Base-by-base conservation (phyloP, 2,888 invertebrate species). In the Lottia gigantea region DNA sequence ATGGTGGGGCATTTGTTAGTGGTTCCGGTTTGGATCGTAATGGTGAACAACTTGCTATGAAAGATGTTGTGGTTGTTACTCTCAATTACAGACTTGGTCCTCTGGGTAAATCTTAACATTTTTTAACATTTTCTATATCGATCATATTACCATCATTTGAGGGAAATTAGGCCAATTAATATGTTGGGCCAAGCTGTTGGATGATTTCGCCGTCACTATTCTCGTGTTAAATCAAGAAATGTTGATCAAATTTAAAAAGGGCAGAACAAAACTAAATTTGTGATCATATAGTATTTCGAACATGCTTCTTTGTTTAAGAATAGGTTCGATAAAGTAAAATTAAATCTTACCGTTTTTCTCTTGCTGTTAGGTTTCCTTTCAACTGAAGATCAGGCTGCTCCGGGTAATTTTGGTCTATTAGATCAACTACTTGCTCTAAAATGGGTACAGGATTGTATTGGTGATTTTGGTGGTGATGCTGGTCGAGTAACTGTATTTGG, bases 371-470 rank as follows among this genome's bases (percentile, higher is more conserved):
- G 55, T 55, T 55, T 55, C 1, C 19, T 55, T 2, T 55, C 55
- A 3, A 55, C 55, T 8, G 55, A 55, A 55, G 55, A 55, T 23
- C 55, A 55, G 23, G 55, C 55, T 11, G 55, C 55, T 19, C 55
- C 55, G 11, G 55, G 55, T 11, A 55, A 55, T 55, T 55, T 55
- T 55, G 55, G 55, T 23, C 23, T 55, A 23, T 55, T 55, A 15
- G 55, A 55, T 55, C 55, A 55, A 14, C 23, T 55, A 23, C 55
- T 55, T 3, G 55, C 55, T 55, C 14, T 55, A 23, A 19, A 55
- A 23, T 55, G 55, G 55, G 55, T 55, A 55, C 55, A 55, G 55
- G 55, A 55, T 55, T 23, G 23, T 55, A 55, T 55, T 23, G 19
- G 23, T 23, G 55, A 19, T 23, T 55, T 55, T 55, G 55, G 55